Conservation (phyloP, 2,797 vertebrate species). For the Adelosebastes latens region DNA sequence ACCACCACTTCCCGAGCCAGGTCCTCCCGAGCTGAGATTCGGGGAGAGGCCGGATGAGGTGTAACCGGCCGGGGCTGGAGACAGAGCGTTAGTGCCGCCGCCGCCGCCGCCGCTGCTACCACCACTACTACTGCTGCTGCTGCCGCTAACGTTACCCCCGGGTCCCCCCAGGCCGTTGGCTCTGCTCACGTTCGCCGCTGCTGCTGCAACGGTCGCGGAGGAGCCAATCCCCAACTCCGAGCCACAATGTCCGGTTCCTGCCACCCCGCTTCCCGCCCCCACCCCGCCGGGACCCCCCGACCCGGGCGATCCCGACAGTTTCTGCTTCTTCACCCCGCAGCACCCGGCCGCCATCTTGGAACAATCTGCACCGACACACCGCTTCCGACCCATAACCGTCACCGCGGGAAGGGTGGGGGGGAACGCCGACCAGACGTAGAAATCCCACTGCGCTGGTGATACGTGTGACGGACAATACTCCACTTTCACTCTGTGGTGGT, state of each 20-base stretch:
- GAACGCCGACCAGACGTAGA: slow-evolving; percentile 86
- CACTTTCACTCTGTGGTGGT: slow-evolving; percentile 75
- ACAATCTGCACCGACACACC: slow-evolving; percentile 97
- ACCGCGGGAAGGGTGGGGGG: slow-evolving; percentile 89
- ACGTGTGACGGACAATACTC: slow-evolving; percentile 85
- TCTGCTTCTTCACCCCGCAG: slow-evolving; percentile 99
- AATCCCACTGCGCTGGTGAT: slow-evolving; percentile 88
- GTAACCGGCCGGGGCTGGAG: slow-evolving; percentile 84
- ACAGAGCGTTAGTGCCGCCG: slow-evolving; percentile 85
- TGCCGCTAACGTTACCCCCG: slow-evolving; percentile 85
- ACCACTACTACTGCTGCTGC: slow-evolving; percentile 75
- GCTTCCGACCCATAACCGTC: slow-evolving; percentile 97
- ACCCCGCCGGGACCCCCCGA: slow-evolving; percentile 92
- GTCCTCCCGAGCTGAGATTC: slow-evolving; percentile 87
- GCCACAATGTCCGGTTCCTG: slow-evolving; percentile 91
- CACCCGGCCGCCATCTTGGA: slow-evolving; percentile 99
- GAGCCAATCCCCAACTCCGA: slow-evolving; percentile 90
- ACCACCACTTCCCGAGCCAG: slow-evolving; percentile 89
- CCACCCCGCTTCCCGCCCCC: slow-evolving; percentile 88
- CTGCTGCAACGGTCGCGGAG: slow-evolving; percentile 84
- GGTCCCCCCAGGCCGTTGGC: slow-evolving; percentile 89
- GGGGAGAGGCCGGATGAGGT: slow-evolving; percentile 87
- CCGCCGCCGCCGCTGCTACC: slow-evolving; percentile 78
- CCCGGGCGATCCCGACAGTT: slow-evolving; percentile 98
- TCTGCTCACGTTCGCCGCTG: slow-evolving; percentile 85